A percentile compares a stretch with the other conserved stretches of the same genome.
phyloP scores from a whole-genome alignment of 2,113 vertebrate genomes.

The Otocyon megalotis region DNA sequence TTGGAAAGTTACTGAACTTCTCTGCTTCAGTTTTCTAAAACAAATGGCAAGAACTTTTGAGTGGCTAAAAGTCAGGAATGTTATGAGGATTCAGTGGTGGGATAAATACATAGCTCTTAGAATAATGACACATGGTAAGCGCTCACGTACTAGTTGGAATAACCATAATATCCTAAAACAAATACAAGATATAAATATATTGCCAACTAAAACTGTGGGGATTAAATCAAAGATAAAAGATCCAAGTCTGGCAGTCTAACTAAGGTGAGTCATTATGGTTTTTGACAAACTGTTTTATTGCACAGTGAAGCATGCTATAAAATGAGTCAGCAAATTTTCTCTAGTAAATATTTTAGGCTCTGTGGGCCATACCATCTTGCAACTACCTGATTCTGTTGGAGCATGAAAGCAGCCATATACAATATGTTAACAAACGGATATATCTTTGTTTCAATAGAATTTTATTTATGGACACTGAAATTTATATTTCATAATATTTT shows the following conservation, averaged over 20 bases:
- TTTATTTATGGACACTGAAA: background rate
- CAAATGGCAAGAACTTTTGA: background rate
- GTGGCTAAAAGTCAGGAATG: background rate
- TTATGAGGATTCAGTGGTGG: background rate
- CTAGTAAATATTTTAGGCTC: background rate
- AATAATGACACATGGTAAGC: background rate
- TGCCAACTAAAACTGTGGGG: background rate
- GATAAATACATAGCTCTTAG: background rate
- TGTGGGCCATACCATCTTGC: background rate
- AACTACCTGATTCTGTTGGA: background rate
- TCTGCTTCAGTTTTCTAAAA: background rate
- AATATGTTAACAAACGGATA: background rate
- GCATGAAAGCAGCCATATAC: background rate
- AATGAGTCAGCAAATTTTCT: background rate
- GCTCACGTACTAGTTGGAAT: background rate
- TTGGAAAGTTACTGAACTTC: background rate
- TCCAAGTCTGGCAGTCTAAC: background rate
- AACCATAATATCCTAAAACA: background rate
- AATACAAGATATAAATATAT: background rate
- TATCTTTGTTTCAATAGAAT: background rate
- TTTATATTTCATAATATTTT: background rate
- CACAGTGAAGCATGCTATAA: background rate
- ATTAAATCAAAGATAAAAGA: background rate
- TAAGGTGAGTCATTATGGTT: background rate
- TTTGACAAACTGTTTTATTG: background rate